Conservation (phyloP, 2,797 vertebrate species). For the Tokudaia tokunoshimensis region DNA sequence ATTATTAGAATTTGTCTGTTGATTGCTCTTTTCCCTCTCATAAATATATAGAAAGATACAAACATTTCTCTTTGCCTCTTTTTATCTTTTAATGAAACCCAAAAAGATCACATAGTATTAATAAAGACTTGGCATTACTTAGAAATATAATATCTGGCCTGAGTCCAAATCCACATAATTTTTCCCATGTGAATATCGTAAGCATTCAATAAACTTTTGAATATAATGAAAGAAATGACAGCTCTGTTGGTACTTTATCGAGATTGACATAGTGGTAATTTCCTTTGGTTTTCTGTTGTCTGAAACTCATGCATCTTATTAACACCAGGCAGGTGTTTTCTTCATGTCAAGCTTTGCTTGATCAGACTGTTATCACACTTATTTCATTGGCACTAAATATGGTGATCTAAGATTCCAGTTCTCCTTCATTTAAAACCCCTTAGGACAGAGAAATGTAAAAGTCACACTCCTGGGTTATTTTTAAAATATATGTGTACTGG, state of each 20-base stretch:
- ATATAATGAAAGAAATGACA: conserved; percentile 59
- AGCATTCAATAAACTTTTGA: conserved; percentile 62
- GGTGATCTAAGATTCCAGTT: conserved; percentile 48
- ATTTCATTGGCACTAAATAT: conserved; percentile 76
- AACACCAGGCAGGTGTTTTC: conserved; percentile 76
- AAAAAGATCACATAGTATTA: conserved; percentile 14
- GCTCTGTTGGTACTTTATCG: conserved; percentile 60
- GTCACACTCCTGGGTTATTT: neutral
- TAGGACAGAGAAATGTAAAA: neutral
- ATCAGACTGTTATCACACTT: conserved; percentile 80
- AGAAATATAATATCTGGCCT: conserved; percentile 10
- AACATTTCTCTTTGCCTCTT: neutral
- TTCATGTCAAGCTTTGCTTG: conserved; percentile 60
- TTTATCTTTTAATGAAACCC: conserved; percentile 27
- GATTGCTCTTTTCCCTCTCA: neutral
- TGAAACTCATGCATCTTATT: conserved; percentile 80
- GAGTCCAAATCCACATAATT: conserved; percentile 18
- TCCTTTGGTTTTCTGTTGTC: conserved; percentile 64
- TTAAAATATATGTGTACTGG: neutral
- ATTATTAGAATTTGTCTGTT: conserved; percentile 17
- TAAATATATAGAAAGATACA: neutral
- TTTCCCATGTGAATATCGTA: conserved; percentile 53
- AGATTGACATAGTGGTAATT: conserved; percentile 65
- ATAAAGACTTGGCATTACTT: conserved; percentile 51
- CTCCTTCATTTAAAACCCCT: neutral